Conservation (phyloP, 2,113 vertebrate genomes). For the Apodemus sylvaticus region DNA sequence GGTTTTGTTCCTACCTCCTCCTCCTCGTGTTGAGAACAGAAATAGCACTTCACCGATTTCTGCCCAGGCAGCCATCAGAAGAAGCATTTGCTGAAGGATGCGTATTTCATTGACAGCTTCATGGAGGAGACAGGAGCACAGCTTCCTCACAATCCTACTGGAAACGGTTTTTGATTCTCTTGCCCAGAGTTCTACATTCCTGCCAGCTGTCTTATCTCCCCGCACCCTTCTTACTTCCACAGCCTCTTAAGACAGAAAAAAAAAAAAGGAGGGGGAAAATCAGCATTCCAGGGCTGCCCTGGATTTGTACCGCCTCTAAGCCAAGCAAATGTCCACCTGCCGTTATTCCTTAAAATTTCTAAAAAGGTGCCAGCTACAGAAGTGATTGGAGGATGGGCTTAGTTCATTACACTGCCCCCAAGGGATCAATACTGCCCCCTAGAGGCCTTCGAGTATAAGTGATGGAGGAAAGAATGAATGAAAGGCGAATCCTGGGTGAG, state of each 20-base stretch:
- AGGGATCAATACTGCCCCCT: background rate
- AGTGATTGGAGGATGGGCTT: background rate
- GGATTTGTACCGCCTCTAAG: background rate
- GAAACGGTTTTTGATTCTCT: slow-evolving; percentile 7
- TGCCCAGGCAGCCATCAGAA: background rate
- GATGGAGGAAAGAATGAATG: background rate
- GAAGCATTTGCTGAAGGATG: background rate
- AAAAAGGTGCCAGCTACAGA: background rate
- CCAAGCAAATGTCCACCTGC: background rate
- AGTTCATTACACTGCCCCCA: background rate
- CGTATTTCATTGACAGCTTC: background rate
- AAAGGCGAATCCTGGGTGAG: background rate
- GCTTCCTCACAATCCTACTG: background rate
- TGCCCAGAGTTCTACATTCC: slow-evolving; percentile 16
- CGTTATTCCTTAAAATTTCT: background rate
- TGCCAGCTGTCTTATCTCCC: background rate
- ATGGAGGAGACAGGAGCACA: background rate
- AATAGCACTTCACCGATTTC: background rate
- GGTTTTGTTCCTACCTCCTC: background rate
- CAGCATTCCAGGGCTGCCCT: background rate
- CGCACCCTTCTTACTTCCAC: background rate
- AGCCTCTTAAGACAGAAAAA: background rate
- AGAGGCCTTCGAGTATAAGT: background rate
- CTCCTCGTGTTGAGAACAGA: background rate
- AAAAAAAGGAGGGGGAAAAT: no score